Evolutionary conservation across 2,888 invertebrate genomes (phyloP), one percentile per base, ranked within the genome.

Genomic region (Trichogramma evanescens): DNA sequence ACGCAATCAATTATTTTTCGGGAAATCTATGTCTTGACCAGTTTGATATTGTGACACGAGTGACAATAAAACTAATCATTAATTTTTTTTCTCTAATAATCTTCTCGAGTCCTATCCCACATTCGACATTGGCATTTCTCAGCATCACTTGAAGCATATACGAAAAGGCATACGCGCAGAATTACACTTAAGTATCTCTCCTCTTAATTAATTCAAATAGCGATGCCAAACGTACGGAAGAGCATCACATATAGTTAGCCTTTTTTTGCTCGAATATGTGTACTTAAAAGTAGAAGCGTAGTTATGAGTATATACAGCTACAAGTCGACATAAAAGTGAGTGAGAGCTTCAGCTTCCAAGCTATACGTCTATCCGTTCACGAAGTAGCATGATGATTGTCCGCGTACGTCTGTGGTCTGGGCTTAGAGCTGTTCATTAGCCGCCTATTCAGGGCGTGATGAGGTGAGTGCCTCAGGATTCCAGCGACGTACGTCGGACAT

Each of bases 381-480:
- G 62, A 62, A 59, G 51, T 26, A 26, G 26, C 10, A 48, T 48
- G 56, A 59, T 54, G 54, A 59, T 62, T 59, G 54, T 62, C 62
- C 56, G 56, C 56, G 59, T 56, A 46, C 62, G 52, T 38, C 9
- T 46, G 58, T 43, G 53, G 62, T 56, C 50, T 26, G 45, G 46
- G 46, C 43, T 42, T 49, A 43, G 69, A 68, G 72, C 72, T 72
- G 75, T 76, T 76, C 76, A 76, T 76, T 76, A 76, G 75, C 75
- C 69, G 70, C 75, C 63, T 63, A 63, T 63, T 63, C 63, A 63
- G 6, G 39, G 43, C 40, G 44, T 38, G 44, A 44, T 7, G 44
- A 13, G 13, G 48, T n/a, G 13, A 49, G 53, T 38, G 39, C 50
- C 39, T 48, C 54, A 26, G 58, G 58, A 62, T 58, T 50, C 55